phyloP scores from a whole-genome alignment of 1,140 invertebrate genomes.

The Hermetia illucens region DNA sequence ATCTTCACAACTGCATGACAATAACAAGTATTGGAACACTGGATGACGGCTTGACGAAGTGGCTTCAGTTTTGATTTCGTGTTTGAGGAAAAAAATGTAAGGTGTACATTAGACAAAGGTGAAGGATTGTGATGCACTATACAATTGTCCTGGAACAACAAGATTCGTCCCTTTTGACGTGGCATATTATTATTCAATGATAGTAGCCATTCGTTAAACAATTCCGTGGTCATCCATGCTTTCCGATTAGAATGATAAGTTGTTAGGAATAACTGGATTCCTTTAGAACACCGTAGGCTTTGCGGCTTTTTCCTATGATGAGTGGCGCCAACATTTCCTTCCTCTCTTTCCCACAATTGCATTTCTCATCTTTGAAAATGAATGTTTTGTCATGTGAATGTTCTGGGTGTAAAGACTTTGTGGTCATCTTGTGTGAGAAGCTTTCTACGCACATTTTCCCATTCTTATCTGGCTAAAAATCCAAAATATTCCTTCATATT shows the following conservation, averaged over 20 bases:
- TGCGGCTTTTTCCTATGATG: constrained; percentile 32
- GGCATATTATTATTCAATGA: not conserved
- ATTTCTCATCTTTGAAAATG: no score
- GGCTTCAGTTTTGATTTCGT: constrained; percentile 4
- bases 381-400: no score
- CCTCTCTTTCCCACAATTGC: no score
- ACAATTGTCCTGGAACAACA: constrained; percentile 3
- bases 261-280: constrained; percentile 21
- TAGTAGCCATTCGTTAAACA: constrained; percentile 9
- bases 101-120: constrained; percentile 4
- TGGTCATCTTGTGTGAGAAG: no score
- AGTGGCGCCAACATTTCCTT: no score
- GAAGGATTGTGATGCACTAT: constrained; percentile 4
- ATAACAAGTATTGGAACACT: constrained; percentile 2
- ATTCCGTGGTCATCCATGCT: constrained; percentile 30
- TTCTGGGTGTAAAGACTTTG: no score
- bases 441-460: no score
- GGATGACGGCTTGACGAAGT: constrained; percentile 5
- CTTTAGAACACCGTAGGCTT: constrained; percentile 33
- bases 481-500: no score
- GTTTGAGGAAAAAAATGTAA: constrained; percentile 4
- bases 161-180: constrained; percentile 5
- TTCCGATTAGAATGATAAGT: constrained; percentile 29
- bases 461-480: no score
- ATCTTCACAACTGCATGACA: no score